Percentiles rank a stretch among this genome's conserved stretches.
Conservation (phyloP, 2,113 vertebrate species). For the Vulpes ferrilata region DNA sequence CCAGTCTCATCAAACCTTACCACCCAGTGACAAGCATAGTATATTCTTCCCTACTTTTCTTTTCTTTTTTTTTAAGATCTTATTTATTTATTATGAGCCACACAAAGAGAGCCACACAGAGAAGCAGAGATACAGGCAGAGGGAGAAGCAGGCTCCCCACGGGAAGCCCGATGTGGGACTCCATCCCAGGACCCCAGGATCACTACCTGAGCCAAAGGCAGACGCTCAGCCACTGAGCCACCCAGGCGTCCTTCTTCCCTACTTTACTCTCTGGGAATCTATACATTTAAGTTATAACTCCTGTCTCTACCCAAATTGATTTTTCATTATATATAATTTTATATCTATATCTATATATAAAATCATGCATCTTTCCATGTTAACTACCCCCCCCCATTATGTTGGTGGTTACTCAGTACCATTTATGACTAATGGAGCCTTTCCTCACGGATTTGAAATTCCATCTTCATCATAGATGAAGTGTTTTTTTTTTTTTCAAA, state of each 20-base stretch:
- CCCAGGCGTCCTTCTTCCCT: no score
- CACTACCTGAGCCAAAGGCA: no score
- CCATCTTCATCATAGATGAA: not conserved
- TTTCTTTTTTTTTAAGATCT: not conserved
- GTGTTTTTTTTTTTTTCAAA: not conserved
- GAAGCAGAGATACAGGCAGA: no score
- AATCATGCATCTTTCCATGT: not conserved
- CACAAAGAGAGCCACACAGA: no score
- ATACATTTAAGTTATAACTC: slow-evolving; percentile 20
- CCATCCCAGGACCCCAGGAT: no score
- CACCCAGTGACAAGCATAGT: not conserved
- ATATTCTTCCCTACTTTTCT: not conserved
- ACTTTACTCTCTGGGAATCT: not conserved
- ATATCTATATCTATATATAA: no score
- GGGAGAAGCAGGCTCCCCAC: no score
- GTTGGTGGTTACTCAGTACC: not conserved
- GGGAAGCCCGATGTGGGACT: no score
- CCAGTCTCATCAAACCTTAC: slow-evolving; percentile 32
- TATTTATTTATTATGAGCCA: no score
- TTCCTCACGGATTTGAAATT: not conserved
- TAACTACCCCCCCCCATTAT: not conserved
- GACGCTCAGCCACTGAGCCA: no score
- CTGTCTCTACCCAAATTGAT: not conserved
- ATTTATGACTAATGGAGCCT: not conserved
- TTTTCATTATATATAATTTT: not conserved